A percentile compares a stretch with the other conserved stretches of the same genome.
Evolutionary conservation across 2,888 invertebrate species (phyloP).

Genomic region (Diadegma fenestrale): DNA sequence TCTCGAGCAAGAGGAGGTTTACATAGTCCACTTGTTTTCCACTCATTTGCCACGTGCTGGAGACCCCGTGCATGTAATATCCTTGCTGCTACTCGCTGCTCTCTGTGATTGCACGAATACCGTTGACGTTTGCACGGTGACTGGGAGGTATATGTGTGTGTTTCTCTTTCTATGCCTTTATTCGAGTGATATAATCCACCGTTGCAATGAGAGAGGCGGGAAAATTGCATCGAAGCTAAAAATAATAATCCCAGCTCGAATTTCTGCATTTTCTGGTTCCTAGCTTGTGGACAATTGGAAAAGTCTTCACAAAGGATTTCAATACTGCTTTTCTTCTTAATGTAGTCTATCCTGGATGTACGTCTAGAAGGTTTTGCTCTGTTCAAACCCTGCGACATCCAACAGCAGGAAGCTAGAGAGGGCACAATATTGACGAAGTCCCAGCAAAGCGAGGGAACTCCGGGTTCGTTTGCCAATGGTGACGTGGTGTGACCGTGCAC

Average conservation of each 20-base stretch:
- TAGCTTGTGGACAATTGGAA: background rate
- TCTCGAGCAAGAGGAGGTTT: constrained; percentile 62
- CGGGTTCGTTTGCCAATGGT: constrained; percentile 60
- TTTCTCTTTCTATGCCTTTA: constrained; percentile 29
- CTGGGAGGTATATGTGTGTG: constrained; percentile 45
- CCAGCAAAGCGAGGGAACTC: constrained; percentile 55
- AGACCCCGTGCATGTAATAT: constrained; percentile 58
- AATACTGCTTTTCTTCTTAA: background rate
- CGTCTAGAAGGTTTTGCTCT: constrained; percentile 25
- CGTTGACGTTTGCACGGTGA: constrained; percentile 53
- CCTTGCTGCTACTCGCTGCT: constrained; percentile 52
- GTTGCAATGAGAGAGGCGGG: constrained; percentile 29
- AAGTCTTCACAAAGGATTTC: background rate
- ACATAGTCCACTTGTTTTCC: constrained; percentile 68
- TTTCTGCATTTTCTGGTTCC: background rate
- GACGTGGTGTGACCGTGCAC: constrained; percentile 7
- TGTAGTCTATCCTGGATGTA: background rate
- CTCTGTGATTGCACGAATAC: constrained; percentile 63
- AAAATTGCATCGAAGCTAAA: constrained; percentile 31
- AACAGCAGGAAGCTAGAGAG: constrained; percentile 18
- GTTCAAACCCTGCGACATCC: constrained; percentile 40
- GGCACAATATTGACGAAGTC: constrained; percentile 55
- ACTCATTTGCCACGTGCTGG: constrained; percentile 64
- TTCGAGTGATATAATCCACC: constrained; percentile 58
- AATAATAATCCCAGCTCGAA: constrained; percentile 9